Conservation (phyloP, 2,113 vertebrate genomes). For the Eulemur rufifrons region DNA sequence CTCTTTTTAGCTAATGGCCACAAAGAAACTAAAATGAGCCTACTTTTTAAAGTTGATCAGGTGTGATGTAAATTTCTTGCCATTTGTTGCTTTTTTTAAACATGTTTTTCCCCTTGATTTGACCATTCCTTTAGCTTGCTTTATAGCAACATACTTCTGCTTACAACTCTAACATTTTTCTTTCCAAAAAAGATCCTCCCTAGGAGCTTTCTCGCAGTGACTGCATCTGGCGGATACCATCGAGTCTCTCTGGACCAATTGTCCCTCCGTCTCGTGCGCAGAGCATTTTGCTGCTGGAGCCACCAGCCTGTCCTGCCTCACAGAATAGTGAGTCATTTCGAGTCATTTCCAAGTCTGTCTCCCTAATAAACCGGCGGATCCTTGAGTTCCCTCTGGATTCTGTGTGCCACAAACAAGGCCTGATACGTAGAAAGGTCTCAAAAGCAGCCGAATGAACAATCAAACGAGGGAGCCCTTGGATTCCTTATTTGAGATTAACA, state of each 20-base stretch:
- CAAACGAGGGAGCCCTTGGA: fast-evolving
- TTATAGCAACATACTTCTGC: not conserved
- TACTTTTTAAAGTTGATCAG: not conserved
- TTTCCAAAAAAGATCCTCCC: not conserved
- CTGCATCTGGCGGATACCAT: not conserved
- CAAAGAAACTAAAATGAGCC: not conserved
- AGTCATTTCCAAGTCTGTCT: not conserved
- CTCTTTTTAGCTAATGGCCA: not conserved
- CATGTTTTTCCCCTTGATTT: no score
- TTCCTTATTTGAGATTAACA: not conserved
- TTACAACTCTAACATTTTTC: not conserved
- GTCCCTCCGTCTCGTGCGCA: not conserved
- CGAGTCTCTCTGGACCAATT: fast-evolving
- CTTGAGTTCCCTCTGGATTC: not conserved
- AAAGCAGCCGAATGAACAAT: not conserved
- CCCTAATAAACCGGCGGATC: not conserved
- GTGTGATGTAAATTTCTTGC: not conserved
- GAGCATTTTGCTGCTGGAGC: no score
- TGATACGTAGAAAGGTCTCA: not conserved
- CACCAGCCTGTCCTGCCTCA: fast-evolving
- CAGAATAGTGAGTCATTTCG: fast-evolving
- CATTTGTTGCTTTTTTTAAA: not conserved
- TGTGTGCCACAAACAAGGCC: not conserved
- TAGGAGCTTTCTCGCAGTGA: no score
- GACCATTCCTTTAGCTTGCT: not conserved